Evolutionary conservation across 2,113 vertebrate species (phyloP).

Genomic region (Otocyon megalotis): DNA sequence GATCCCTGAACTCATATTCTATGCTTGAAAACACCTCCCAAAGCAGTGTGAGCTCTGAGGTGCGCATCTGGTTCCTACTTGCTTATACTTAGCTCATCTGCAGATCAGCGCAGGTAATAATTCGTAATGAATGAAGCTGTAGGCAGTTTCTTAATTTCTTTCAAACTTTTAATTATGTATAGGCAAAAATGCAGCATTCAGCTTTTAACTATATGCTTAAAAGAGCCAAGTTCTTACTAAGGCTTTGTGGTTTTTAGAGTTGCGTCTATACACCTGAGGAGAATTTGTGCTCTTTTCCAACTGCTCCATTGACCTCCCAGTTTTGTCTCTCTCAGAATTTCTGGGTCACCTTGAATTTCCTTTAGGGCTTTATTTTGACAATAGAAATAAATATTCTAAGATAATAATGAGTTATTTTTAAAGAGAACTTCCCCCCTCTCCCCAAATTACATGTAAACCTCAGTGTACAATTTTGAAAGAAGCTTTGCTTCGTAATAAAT

Average conservation of each 20-base stretch:
- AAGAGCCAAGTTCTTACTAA: constrained; percentile 76
- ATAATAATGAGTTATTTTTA: constrained; percentile 69
- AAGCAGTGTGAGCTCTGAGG: constrained; percentile 59
- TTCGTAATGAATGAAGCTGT: constrained; percentile 76
- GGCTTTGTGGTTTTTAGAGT: constrained; percentile 74
- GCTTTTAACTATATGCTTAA: constrained; percentile 82
- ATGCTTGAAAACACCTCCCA: constrained; percentile 89
- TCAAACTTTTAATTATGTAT: constrained; percentile 81
- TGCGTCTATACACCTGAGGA: constrained; percentile 43
- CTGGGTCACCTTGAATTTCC: constrained; percentile 64
- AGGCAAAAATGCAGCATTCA: constrained; percentile 80
- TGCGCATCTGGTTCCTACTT: constrained; percentile 73
- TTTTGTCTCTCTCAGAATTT: constrained; percentile 62
- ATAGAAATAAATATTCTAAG: constrained; percentile 34
- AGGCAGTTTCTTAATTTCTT: constrained; percentile 80
- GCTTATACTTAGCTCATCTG: constrained; percentile 82
- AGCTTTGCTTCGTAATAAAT: constrained; percentile 52
- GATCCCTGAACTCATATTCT: constrained; percentile 98
- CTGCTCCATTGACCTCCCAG: neutral
- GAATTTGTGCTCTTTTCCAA: constrained; percentile 64
- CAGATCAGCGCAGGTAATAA: constrained; percentile 83
- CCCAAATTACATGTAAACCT: constrained; percentile 52
- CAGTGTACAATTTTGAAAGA: constrained; percentile 72
- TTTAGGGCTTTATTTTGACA: constrained; percentile 76
- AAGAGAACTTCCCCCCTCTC: neutral